phyloP scores from a whole-genome alignment of 2,888 invertebrate species.

The Rhaphigaster nebulosa region DNA sequence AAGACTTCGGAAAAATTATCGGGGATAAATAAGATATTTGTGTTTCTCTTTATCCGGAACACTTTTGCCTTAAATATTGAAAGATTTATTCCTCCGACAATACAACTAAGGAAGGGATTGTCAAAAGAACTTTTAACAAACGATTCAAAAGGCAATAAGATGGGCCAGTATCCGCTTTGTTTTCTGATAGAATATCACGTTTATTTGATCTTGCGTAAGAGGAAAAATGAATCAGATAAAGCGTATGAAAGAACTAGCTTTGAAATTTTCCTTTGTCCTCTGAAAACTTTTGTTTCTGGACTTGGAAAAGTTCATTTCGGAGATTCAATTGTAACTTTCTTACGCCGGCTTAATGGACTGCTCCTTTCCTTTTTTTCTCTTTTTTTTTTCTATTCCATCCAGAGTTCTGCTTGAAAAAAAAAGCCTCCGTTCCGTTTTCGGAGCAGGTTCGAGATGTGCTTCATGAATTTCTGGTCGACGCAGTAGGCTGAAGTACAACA shows the following conservation, averaged over 20 bases:
- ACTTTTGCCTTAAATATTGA: background rate
- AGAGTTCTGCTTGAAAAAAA: background rate
- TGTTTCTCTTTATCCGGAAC: background rate
- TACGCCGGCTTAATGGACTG: conserved; percentile 30
- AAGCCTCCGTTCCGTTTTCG: background rate
- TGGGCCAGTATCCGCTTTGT: background rate
- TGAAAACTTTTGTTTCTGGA: conserved; percentile 36
- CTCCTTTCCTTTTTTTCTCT: conserved; percentile 10
- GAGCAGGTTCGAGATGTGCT: background rate
- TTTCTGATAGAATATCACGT: background rate
- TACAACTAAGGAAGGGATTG: background rate
- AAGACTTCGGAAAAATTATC: background rate
- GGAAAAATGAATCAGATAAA: conserved; percentile 23
- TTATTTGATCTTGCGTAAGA: conserved; percentile 20
- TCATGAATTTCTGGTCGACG: background rate
- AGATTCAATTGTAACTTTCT: conserved; percentile 42
- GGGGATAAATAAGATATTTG: background rate
- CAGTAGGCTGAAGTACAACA: too few species aligned
- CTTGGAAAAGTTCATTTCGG: conserved; percentile 43
- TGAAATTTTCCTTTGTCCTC: conserved; percentile 40
- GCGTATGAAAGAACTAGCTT: conserved; percentile 14
- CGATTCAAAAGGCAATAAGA: background rate
- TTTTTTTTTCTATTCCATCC: conserved; percentile 29
- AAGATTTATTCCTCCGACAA: background rate
- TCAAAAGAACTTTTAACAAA: background rate